Conservation (phyloP, 2,113 vertebrate species). For the Lepisosteus oculatus region DNA sequence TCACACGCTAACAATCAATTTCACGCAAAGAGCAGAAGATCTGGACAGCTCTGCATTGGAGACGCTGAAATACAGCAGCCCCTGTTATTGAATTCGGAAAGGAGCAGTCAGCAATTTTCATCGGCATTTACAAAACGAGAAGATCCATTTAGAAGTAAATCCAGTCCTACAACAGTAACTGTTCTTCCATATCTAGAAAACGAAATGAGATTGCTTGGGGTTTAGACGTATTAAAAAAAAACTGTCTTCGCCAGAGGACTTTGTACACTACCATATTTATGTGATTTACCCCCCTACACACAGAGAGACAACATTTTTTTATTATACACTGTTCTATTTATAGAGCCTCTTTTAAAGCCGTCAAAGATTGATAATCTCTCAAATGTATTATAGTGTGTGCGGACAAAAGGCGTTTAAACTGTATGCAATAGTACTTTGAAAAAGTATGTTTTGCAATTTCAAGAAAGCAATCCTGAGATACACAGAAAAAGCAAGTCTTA, state of each 20-base stretch:
- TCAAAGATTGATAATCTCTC: no score
- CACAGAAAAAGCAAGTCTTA: no score
- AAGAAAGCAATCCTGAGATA: no score
- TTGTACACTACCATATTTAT: no score
- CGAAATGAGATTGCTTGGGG: constrained; percentile 49
- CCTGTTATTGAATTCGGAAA: constrained; percentile 63
- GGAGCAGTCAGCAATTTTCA: constrained; percentile 42
- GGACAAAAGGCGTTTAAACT: no score
- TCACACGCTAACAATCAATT: constrained; percentile 61
- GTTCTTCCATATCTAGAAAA: constrained; percentile 37
- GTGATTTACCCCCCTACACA: no score
- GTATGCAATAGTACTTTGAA: no score
- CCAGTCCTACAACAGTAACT: constrained; percentile 42
- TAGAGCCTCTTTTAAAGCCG: not conserved
- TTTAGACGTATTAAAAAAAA: constrained; percentile 38
- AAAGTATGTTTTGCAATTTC: no score
- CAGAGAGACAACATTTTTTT: not conserved
- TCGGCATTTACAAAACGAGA: constrained; percentile 43
- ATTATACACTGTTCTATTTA: not conserved
- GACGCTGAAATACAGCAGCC: constrained; percentile 57
- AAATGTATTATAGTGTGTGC: no score
- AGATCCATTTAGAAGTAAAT: constrained; percentile 42
- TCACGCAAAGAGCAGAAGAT: constrained; percentile 59
- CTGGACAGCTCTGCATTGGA: constrained; percentile 50
- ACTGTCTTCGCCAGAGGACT: not conserved